phyloP scores from a whole-genome alignment of 2,888 invertebrate genomes.

The Drosophila robusta region DNA sequence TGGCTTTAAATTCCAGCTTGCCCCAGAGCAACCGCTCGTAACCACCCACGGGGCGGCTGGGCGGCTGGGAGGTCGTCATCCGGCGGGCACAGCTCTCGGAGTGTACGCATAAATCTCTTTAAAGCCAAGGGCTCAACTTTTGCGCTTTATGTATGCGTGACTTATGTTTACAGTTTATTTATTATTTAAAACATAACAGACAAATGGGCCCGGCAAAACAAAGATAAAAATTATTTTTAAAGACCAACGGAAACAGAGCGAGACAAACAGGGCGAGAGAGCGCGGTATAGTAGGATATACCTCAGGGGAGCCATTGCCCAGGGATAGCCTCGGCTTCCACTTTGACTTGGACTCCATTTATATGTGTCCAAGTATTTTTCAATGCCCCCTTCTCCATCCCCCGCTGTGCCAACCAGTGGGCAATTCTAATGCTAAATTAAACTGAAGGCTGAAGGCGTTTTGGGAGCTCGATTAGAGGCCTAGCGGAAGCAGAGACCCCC shows the following conservation, averaged over 20 bases:
- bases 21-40: conserved; percentile 12
- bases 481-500: conserved; percentile 40
- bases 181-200: conserved; percentile 75
- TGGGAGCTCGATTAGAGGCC: conserved; percentile 61
- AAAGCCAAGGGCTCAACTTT: conserved; percentile 70
- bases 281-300: conserved; percentile 7
- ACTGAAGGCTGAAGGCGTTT: conserved; percentile 60
- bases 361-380: conserved; percentile 60
- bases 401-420: conserved; percentile 1
- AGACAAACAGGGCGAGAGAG: not conserved
- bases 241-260: conserved; percentile 10
- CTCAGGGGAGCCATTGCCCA: conserved; percentile 26
- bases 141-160: conserved; percentile 71
- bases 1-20: conserved; percentile 34
- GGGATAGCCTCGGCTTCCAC: conserved; percentile 34
- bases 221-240: conserved; percentile 54
- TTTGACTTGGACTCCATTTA: conserved; percentile 57
- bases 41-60: not conserved
- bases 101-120: conserved; percentile 64
- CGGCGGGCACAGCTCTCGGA: conserved; percentile 20
- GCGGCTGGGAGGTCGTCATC: not conserved
- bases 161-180: conserved; percentile 81
- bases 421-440: conserved; percentile 63
- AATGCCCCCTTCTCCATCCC: conserved; percentile 10
- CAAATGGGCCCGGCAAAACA: conserved; percentile 54